These are phyloP conservation scores for Tyto alba DNA, from an alignment of 2,113 vertebrate genomes.

Conservation along the genomic window DNA sequence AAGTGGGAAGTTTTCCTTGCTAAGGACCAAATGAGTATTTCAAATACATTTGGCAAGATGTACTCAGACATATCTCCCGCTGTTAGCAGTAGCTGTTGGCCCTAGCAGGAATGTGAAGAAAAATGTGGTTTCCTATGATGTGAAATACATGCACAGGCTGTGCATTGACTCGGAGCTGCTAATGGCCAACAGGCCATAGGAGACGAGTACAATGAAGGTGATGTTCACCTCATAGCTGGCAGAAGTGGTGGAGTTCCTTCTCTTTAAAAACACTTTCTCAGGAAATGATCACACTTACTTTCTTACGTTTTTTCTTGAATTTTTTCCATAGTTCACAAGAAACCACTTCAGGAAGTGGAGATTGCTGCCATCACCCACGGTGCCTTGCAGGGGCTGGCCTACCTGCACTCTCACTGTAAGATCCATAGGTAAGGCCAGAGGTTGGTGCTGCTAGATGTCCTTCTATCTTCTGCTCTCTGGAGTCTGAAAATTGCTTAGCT, in stretches of 20 bases:
- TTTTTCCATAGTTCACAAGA: constrained; percentile 88
- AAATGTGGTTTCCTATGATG: not conserved
- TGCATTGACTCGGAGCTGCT: not conserved
- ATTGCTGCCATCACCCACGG: constrained; percentile 99
- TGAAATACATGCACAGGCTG: not conserved
- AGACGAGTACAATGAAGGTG: not conserved
- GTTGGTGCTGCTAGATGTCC: not conserved
- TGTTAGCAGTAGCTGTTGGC: not conserved
- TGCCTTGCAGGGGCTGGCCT: constrained; percentile 98
- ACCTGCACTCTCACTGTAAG: constrained; percentile 96
- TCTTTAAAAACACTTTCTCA: not conserved
- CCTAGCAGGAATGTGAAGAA: not conserved
- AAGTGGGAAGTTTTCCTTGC: not conserved
- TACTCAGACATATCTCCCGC: not conserved
- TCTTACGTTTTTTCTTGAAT: rapidly evolving
- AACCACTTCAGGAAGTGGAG: constrained; percentile 97
- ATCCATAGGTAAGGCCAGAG: constrained; percentile 88
- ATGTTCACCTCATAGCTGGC: not conserved
- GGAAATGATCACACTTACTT: not conserved
- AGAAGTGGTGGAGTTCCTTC: not conserved
- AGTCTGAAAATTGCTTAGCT: not conserved
- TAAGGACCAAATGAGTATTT: not conserved
- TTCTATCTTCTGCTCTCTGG: not conserved
- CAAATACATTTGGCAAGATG: not conserved
- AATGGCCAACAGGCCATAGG: not conserved